A percentile compares a stretch with the other conserved stretches of the same genome.
Conservation (phyloP, 2,113 vertebrate genomes). For the Oryzias melastigma region DNA sequence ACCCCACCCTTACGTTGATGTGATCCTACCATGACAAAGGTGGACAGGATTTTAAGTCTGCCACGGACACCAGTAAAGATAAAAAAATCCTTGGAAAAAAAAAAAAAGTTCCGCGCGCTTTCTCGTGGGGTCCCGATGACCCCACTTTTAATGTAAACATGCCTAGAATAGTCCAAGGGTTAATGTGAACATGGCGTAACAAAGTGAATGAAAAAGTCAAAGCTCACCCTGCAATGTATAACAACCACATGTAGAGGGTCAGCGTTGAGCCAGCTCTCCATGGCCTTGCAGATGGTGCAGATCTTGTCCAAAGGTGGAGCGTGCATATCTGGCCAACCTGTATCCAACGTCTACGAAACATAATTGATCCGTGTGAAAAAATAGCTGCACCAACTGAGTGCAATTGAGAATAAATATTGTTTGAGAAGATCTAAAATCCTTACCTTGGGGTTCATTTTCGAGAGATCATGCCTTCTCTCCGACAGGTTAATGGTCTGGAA, state of each 20-base stretch:
- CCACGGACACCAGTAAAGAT: no score
- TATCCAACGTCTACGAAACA: slow-evolving; percentile 85
- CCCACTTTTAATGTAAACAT: no score
- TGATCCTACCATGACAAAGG: no score
- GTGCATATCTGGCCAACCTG: slow-evolving; percentile 94
- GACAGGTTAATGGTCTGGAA: slow-evolving; percentile 92
- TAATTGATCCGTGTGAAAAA: slow-evolving; percentile 5
- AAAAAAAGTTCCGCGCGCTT: no score
- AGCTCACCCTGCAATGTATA: slow-evolving; percentile 91
- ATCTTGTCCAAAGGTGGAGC: slow-evolving; percentile 93
- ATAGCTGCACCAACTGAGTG: neutral
- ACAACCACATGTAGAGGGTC: slow-evolving; percentile 90
- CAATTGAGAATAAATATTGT: slow-evolving; percentile 5
- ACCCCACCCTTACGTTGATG: no score
- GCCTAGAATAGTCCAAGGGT: no score
- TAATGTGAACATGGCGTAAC: neutral
- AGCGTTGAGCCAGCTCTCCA: slow-evolving; percentile 93
- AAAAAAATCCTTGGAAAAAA: no score
- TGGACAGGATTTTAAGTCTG: no score
- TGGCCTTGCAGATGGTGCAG: slow-evolving; percentile 95
- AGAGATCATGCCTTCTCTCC: slow-evolving; percentile 88
- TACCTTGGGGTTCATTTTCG: slow-evolving; percentile 95
- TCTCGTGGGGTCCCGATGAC: no score
- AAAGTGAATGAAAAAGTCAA: neutral
- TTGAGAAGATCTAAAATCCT: slow-evolving; percentile 7